Conservation (phyloP, 1,140 invertebrate species). For the Plectrocnemia conspersa region DNA sequence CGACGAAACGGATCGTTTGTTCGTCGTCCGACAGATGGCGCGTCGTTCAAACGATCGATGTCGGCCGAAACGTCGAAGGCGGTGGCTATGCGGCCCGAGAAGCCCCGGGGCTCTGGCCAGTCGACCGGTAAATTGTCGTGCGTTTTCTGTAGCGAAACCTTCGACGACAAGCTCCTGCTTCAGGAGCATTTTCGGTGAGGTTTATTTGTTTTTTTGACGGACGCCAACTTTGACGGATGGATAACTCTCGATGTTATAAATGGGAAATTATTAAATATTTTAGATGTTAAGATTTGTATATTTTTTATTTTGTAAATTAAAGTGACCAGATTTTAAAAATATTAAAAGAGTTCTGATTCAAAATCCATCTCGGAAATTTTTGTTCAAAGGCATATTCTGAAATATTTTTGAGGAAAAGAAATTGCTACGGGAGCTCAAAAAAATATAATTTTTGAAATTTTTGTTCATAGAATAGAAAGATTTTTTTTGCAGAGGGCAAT, state of each 20-base stretch:
- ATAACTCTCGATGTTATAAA: slow-evolving; percentile 9
- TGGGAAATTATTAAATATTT: too few species aligned
- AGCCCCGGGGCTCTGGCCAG: background rate
- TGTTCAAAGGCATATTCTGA: too few species aligned
- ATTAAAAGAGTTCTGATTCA: too few species aligned
- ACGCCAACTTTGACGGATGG: too few species aligned
- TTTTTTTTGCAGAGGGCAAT: background rate
- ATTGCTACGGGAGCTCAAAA: background rate
- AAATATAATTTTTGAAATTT: background rate
- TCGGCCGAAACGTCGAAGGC: background rate
- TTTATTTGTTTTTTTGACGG: too few species aligned
- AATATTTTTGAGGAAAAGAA: too few species aligned
- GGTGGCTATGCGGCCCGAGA: background rate
- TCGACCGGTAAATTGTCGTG: slow-evolving; percentile 44
- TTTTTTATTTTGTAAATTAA: too few species aligned
- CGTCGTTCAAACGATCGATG: background rate
- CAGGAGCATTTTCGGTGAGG: slow-evolving; percentile 48
- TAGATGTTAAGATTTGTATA: too few species aligned
- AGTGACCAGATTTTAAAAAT: too few species aligned
- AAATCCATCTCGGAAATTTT: too few species aligned
- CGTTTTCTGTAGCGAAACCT: slow-evolving; percentile 45
- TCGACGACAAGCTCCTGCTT: slow-evolving; percentile 43
- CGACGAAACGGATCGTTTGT: background rate
- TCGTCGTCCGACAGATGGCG: slow-evolving; percentile 2
- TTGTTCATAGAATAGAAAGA: background rate